A percentile compares a stretch with the other conserved stretches of the same genome.
Evolutionary conservation across 1,140 invertebrate genomes (phyloP).

Genomic region (Zaprionus capensis): DNA sequence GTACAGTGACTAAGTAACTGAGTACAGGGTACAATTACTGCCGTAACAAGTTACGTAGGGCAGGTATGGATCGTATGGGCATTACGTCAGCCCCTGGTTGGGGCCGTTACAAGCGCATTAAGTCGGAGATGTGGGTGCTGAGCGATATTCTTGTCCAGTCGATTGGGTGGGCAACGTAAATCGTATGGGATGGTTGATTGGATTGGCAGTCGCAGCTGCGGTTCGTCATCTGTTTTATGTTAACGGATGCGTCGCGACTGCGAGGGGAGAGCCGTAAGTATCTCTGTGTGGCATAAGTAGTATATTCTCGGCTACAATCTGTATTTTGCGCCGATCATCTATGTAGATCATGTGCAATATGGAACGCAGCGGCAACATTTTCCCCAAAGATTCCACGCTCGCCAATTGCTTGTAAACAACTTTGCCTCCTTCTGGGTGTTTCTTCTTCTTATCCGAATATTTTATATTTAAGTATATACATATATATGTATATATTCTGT

Average conservation of each 20-base stretch:
- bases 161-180: slow-evolving; percentile 21
- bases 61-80: background rate
- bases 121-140: background rate
- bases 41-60: background rate
- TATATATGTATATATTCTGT: background rate
- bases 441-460: slow-evolving; percentile 26
- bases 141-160: slow-evolving; percentile 37
- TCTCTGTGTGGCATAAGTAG: slow-evolving; percentile 17
- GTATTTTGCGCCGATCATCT: slow-evolving; percentile 23
- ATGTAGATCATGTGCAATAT: slow-evolving; percentile 68
- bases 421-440: slow-evolving; percentile 19
- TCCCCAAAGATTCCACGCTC: slow-evolving; percentile 70
- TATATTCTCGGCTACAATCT: slow-evolving; percentile 20
- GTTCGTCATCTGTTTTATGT: slow-evolving; percentile 79
- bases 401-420: slow-evolving; percentile 68
- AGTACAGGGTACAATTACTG: background rate
- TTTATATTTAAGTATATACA: slow-evolving; percentile 21
- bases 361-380: slow-evolving; percentile 60
- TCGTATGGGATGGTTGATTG: slow-evolving; percentile 26
- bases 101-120: background rate
- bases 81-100: background rate
- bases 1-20: background rate
- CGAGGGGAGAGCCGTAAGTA: background rate
- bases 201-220: slow-evolving; percentile 71
- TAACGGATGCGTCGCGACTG: slow-evolving; percentile 63